These are phyloP conservation scores for Stenopsyche tienmushanensis DNA, from an alignment of 1,140 invertebrate genomes.

Conservation along the genomic window DNA sequence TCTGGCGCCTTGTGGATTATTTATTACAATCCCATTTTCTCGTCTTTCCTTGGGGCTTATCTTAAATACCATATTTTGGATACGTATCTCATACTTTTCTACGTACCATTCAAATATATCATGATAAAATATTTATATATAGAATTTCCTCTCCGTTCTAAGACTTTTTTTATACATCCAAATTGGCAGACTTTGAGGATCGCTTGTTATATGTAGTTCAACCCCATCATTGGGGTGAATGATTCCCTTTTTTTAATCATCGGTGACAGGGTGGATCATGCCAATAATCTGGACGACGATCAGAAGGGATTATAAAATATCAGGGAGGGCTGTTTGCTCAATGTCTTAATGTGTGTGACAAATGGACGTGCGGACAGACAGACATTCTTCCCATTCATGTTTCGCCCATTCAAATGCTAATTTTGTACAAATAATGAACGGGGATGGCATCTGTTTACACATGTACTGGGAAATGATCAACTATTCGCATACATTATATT, in stretches of 20 bases:
- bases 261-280: constrained; percentile 22
- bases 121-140: no score
- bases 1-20: constrained; percentile 26
- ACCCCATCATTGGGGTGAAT: background rate
- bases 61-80: constrained; percentile 14
- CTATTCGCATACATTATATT: constrained; percentile 1
- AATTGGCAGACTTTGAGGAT: no score
- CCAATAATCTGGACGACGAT: constrained; percentile 22
- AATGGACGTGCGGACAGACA: background rate
- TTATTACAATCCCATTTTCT: constrained; percentile 24
- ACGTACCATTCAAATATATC: no score
- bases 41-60: constrained; percentile 18
- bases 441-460: constrained; percentile 13
- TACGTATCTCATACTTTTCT: background rate
- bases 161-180: background rate
- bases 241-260: constrained; percentile 23
- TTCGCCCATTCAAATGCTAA: constrained; percentile 25
- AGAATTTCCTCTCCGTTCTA: no score
- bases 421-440: constrained; percentile 23
- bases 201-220: no score
- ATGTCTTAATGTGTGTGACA: constrained; percentile 21
- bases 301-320: constrained; percentile 6
- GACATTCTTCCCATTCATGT: background rate
- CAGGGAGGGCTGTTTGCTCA: constrained; percentile 15
- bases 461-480: constrained; percentile 22